A percentile compares a stretch with the other conserved stretches of the same genome.
Conservation (phyloP, 2,888 invertebrate genomes). For the Pterobdella sp. region DNA sequence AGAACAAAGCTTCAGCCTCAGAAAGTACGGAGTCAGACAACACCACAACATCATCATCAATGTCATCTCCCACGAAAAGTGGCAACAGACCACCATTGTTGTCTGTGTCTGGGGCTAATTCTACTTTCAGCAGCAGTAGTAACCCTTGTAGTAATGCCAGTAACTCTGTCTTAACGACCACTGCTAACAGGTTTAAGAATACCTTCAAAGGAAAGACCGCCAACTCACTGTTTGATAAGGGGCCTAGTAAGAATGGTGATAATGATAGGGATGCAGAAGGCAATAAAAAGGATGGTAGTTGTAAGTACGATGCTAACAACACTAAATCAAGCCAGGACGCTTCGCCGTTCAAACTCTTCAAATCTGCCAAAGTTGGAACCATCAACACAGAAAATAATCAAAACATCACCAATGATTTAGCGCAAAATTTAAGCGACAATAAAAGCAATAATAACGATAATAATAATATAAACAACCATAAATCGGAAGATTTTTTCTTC, state of each 20-base stretch:
- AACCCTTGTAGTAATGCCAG: too few relatives aligned
- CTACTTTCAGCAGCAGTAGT: too few relatives aligned
- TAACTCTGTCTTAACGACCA: not conserved
- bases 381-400: not conserved
- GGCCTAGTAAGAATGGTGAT: not conserved
- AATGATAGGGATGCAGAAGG: not conserved
- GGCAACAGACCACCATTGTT: too few relatives aligned
- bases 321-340: not conserved
- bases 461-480: constrained; percentile 1
- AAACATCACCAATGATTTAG: not conserved
- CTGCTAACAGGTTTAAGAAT: not conserved
- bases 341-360: not conserved
- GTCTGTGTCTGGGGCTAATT: too few relatives aligned
- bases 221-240: not conserved
- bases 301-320: not conserved
- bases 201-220: not conserved
- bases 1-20: too few relatives aligned
- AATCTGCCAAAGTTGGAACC: not conserved
- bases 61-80: not conserved
- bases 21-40: not conserved
- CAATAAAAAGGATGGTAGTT: not conserved
- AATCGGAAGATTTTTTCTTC: not conserved
- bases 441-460: constrained; percentile 1
- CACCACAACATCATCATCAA: not conserved
- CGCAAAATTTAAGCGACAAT: not conserved